Percentiles rank a stretch among this genome's conserved stretches.
Conservation (phyloP, 2,888 invertebrate species). For the Geotrupes spiniger region DNA sequence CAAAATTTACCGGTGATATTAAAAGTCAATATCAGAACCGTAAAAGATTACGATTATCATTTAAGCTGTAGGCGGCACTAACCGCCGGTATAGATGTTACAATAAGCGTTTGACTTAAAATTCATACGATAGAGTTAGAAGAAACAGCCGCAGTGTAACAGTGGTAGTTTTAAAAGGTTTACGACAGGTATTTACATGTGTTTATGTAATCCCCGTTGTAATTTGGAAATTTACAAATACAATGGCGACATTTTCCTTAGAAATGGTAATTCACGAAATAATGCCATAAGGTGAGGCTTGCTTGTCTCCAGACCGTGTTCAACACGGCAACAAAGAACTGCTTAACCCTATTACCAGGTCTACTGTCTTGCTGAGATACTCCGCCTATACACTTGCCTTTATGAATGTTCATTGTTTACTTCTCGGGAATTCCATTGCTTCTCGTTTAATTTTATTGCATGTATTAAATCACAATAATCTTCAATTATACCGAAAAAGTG, state of each 20-base stretch:
- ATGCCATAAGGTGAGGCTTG: constrained; percentile 4
- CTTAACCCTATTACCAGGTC: constrained; percentile 2
- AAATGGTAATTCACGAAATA: constrained; percentile 8
- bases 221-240: constrained; percentile 7
- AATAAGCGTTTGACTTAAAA: too few species aligned
- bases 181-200: constrained; percentile 10
- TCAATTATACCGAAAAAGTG: too few species aligned
- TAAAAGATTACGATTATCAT: neutral
- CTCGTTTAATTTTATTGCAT: neutral
- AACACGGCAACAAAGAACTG: constrained; percentile 8
- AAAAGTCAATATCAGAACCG: neutral
- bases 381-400: constrained; percentile 3
- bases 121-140: neutral
- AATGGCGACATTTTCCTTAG: constrained; percentile 8
- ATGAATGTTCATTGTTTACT: neutral
- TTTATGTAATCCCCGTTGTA: constrained; percentile 11
- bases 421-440: constrained; percentile 2
- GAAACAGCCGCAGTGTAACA: neutral
- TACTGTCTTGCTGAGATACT: constrained; percentile 10
- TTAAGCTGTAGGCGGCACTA: neutral
- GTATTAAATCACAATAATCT: neutral
- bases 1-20: too few species aligned
- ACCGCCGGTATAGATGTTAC: too few species aligned
- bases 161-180: constrained; percentile 9
- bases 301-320: neutral